A percentile compares a stretch with the other conserved stretches of the same genome.
phyloP scores from a whole-genome alignment of 2,113 vertebrate species.

The Ellobius talpinus region DNA sequence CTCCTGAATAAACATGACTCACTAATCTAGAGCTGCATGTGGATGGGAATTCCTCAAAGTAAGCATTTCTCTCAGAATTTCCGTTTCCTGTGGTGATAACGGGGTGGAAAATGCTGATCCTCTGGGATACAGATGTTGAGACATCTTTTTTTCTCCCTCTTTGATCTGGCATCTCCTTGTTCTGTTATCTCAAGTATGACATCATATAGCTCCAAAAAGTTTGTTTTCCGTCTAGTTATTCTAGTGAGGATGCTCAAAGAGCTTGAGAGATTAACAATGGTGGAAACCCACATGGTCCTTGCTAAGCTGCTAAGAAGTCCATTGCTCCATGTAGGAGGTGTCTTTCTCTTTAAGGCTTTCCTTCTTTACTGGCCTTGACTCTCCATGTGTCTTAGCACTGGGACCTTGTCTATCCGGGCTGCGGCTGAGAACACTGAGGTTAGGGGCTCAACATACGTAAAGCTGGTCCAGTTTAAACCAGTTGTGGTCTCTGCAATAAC shows the following conservation, averaged over 20 bases:
- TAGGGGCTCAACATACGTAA: slow-evolving; percentile 60
- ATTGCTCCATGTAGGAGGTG: neutral
- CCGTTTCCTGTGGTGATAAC: neutral
- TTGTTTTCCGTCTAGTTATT: neutral
- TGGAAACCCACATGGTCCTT: neutral
- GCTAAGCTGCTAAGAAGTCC: neutral
- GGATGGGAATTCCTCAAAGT: neutral
- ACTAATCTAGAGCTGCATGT: neutral
- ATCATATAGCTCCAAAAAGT: neutral
- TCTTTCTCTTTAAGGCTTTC: neutral
- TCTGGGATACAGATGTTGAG: neutral
- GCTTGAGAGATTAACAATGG: neutral
- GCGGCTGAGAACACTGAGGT: slow-evolving; percentile 72
- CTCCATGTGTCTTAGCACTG: neutral
- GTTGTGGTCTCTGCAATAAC: slow-evolving; percentile 75
- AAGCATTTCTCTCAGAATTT: neutral
- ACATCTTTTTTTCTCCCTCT: neutral
- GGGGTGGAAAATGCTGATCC: neutral
- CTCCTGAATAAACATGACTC: neutral
- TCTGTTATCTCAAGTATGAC: neutral
- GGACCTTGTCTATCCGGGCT: slow-evolving; percentile 46
- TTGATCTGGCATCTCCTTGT: neutral
- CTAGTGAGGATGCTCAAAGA: neutral
- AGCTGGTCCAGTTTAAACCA: slow-evolving; percentile 81
- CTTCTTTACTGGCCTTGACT: neutral